Conservation (phyloP, 1,140 invertebrate genomes). For the Littorina saxatilis region DNA sequence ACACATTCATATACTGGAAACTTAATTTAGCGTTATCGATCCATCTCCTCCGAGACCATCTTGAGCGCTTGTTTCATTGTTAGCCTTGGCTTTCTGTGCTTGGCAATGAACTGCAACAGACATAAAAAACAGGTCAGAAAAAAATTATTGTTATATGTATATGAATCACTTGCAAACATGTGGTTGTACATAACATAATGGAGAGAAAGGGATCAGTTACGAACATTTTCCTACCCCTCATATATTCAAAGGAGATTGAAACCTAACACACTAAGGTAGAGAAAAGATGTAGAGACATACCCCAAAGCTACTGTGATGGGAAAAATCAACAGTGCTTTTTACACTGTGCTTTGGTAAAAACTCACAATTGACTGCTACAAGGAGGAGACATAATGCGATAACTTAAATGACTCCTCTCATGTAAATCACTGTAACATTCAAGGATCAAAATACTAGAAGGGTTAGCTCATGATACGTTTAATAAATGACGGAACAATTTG, state of each 20-base stretch:
- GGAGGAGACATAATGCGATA: too few species aligned
- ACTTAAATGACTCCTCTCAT: too few species aligned
- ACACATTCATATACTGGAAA: too few species aligned
- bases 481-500: too few species aligned
- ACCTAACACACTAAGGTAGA: too few species aligned
- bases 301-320: too few species aligned
- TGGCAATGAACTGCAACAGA: slow-evolving; percentile 57
- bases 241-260: background rate
- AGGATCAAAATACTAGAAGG: too few species aligned
- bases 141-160: background rate
- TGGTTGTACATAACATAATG: background rate
- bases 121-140: slow-evolving; percentile 24
- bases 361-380: too few species aligned
- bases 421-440: too few species aligned
- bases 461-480: too few species aligned
- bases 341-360: too few species aligned
- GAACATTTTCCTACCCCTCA: background rate
- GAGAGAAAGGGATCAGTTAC: background rate
- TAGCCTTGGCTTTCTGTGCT: slow-evolving; percentile 52
- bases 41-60: slow-evolving; percentile 60
- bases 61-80: slow-evolving; percentile 64
- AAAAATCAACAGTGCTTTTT: too few species aligned
- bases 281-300: background rate
- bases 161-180: background rate
- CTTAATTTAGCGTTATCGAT: slow-evolving; percentile 17